These are phyloP conservation scores for Drosophila yooni DNA, from an alignment of 2,888 invertebrate genomes.

Conservation along the genomic window DNA sequence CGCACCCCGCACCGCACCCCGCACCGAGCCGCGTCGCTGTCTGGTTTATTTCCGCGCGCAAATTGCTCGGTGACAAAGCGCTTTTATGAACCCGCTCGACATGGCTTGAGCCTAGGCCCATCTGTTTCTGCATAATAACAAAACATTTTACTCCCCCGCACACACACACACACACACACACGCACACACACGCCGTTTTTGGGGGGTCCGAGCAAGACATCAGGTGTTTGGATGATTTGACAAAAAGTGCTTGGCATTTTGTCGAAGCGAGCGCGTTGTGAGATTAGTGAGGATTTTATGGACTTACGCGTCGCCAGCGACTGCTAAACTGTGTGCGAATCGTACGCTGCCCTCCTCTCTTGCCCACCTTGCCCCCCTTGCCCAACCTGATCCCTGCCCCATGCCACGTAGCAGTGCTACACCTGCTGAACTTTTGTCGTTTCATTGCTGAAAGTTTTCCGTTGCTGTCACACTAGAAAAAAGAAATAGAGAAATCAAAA, in stretches of 20 bases:
- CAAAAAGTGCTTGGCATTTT: slow-evolving; percentile 79
- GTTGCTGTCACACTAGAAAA: slow-evolving; percentile 22
- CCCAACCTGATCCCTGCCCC: not conserved
- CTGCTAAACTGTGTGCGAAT: slow-evolving; percentile 72
- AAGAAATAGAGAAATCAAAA: not conserved
- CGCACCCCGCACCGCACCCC: not conserved
- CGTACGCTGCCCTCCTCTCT: slow-evolving; percentile 19
- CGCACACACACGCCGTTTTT: slow-evolving; percentile 17
- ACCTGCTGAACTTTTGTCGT: slow-evolving; percentile 74
- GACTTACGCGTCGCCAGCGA: slow-evolving; percentile 65
- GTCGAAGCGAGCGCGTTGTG: slow-evolving; percentile 63
- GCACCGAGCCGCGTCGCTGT: slow-evolving; percentile 1
- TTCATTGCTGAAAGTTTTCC: slow-evolving; percentile 69
- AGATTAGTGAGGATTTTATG: slow-evolving; percentile 81
- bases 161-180: slow-evolving; percentile 10
- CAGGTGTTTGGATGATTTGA: slow-evolving; percentile 82
- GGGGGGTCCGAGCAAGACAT: slow-evolving; percentile 69
- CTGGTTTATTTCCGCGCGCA: slow-evolving; percentile 69
- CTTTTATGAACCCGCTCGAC: slow-evolving; percentile 70
- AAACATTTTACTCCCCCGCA: slow-evolving; percentile 42
- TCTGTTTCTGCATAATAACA: slow-evolving; percentile 60
- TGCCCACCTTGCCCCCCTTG: not conserved
- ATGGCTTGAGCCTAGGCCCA: slow-evolving; percentile 44
- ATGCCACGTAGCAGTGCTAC: slow-evolving; percentile 23
- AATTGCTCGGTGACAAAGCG: slow-evolving; percentile 75